A percentile compares a stretch with the other conserved stretches of the same genome.
These are phyloP conservation scores for Pogonomyrmex californicus DNA, from an alignment of 1,140 invertebrate genomes.

Conservation along the genomic window DNA sequence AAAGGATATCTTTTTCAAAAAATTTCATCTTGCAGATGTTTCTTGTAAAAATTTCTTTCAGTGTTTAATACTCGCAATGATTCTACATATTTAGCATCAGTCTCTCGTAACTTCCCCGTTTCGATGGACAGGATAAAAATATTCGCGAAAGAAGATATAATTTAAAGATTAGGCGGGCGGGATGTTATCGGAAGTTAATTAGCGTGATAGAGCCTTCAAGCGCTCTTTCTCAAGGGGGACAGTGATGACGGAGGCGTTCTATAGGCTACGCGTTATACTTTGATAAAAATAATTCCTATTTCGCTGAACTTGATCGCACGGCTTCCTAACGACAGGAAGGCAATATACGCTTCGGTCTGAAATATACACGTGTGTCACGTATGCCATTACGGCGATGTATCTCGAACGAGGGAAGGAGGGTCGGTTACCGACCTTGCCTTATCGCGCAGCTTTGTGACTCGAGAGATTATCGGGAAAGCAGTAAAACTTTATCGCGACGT, in stretches of 20 bases:
- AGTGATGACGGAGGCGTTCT: neutral
- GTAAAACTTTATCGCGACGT: constrained; percentile 76
- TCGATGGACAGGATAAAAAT: neutral
- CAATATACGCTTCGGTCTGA: constrained; percentile 28
- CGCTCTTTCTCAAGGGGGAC: neutral
- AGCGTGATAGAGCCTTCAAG: neutral
- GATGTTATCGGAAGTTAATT: constrained; percentile 12
- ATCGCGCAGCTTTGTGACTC: constrained; percentile 72
- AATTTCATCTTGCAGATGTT: neutral
- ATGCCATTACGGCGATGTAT: constrained; percentile 52
- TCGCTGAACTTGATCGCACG: constrained; percentile 26
- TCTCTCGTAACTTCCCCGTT: neutral
- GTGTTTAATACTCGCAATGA: neutral
- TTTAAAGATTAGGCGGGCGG: constrained; percentile 6
- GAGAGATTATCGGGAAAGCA: constrained; percentile 72
- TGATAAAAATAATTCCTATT: constrained; percentile 49
- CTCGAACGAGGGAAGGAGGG: constrained; percentile 48
- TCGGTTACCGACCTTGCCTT: constrained; percentile 79
- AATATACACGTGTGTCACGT: constrained; percentile 57
- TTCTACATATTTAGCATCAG: neutral
- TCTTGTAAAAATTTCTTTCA: neutral
- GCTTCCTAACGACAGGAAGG: constrained; percentile 44
- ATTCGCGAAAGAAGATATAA: neutral
- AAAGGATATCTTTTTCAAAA: neutral
- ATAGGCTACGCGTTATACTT: neutral